Conservation (phyloP, 2,888 invertebrate species). For the Urechis unicinctus region DNA sequence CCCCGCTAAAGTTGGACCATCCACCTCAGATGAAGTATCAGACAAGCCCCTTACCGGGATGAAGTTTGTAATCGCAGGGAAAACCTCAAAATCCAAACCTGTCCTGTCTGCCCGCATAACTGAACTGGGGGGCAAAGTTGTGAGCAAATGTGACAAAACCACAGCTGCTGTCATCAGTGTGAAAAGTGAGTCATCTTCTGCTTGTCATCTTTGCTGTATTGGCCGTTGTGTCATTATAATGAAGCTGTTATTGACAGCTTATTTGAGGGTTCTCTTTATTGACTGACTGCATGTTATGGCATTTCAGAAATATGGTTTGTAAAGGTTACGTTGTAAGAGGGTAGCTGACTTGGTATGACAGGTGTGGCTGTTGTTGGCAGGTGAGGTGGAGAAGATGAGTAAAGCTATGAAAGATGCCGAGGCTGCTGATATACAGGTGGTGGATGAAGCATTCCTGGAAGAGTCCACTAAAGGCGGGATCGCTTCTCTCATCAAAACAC, state of each 20-base stretch:
- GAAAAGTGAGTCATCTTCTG: conserved; percentile 42
- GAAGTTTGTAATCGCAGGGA: conserved; percentile 62
- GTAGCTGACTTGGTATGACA: too few relatives aligned
- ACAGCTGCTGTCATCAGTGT: conserved; percentile 73
- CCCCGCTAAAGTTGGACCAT: conserved; percentile 12
- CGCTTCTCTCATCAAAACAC: conserved; percentile 63
- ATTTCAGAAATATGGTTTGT: too few relatives aligned
- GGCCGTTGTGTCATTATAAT: too few relatives aligned
- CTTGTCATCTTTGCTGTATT: conserved; percentile 3
- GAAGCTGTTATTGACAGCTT: too few relatives aligned
- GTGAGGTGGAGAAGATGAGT: conserved; percentile 64
- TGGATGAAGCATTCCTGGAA: conserved; percentile 66
- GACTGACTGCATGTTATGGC: too few relatives aligned
- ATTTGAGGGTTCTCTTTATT: too few relatives aligned
- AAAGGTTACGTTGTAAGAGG: too few relatives aligned
- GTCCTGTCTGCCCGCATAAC: conserved; percentile 64
- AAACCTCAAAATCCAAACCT: conserved; percentile 52
- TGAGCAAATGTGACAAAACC: conserved; percentile 60
- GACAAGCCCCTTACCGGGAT: conserved; percentile 62
- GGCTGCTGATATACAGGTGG: conserved; percentile 69
- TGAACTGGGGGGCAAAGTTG: conserved; percentile 70
- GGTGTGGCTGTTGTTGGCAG: conserved; percentile 42
- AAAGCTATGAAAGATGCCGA: conserved; percentile 64
- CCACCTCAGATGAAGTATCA: conserved; percentile 16
- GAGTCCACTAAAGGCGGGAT: conserved; percentile 53